Evolutionary conservation across 2,888 invertebrate genomes (phyloP), one percentile per base, ranked within the genome.

Genomic region (Microplitis manilae): DNA sequence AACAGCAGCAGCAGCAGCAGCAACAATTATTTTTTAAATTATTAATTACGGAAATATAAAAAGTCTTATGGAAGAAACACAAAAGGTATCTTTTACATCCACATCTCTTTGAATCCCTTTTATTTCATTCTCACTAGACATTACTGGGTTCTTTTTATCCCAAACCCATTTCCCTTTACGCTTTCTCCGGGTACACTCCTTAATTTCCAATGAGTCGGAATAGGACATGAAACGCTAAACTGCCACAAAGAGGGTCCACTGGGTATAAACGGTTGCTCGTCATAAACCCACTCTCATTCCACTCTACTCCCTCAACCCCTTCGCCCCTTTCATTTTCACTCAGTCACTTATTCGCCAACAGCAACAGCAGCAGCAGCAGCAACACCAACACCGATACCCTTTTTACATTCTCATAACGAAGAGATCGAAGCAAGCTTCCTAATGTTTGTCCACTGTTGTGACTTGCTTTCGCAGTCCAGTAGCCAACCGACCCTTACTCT

Each of bases 121-220:
- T 13, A 50, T 50, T 50, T 50, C 6, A 9, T 9, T 70, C 59
- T 17, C 4, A 20, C 7, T 30, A 70, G 41, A 72, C 20, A 17
- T 20, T 39, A 68, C 75, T 30, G 30, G 69, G 79, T 77, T 81
- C 79, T 80, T 88, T 88, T 88, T 87, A 87, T 87, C 88, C 85
- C 86, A 88, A 87, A 87, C 87, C 87, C 83, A 85, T 86, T 85
- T 87, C 85, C 86, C 87, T 86, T 85, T 84, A 85, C 87, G 82
- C 81, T 82, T 84, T 77, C 82, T 85, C 84, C 84, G 80, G 50
- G 30, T 5, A 8, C 84, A 86, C 86, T 87, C 87, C 87, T 88
- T 88, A 89, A 89, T 90, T 89, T 89, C 87, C 89, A 90, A 89
- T 89, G 89, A 89, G 87, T 89, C 85, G 89, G 89, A 90, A 90